Evolutionary conservation across 2,888 invertebrate species (phyloP), one percentile per base, ranked within the genome.

Genomic region (Trichogramma evanescens): DNA sequence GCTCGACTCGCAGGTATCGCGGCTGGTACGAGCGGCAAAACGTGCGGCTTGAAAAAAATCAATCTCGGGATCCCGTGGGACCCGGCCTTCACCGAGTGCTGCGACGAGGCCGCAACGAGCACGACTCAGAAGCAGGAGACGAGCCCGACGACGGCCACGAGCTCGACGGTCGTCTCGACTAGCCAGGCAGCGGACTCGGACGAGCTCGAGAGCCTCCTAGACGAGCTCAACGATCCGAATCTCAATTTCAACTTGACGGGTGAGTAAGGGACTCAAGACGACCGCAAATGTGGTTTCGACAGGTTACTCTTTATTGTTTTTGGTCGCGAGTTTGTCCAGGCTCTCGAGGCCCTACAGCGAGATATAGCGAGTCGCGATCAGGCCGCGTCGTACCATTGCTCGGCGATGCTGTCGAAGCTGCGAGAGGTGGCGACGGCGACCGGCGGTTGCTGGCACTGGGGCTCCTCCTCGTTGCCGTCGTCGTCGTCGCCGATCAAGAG

Each of bases 71-170:
- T 78, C 54, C 82, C 84, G 5, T 83, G 83, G 80, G 85, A 86
- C 63, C 81, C 83, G 54, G 83, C 86, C 0, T 86, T 83, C 69
- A 75, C 78, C 50, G 79, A 82, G 62, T 89, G 89, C 68, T 89
- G 89, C 68, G 74, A 80, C 58, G 80, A 80, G 66, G 73, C 76
- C 4, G 39, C 26, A 8, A 41, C 56, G 9, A 54, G 46, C 39
- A 61, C 50, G 5, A 42, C 38, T n/a, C 38, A 2, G 5, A 39
- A 8, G 1, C 5, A 4, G 40, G 51, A 44, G n/a, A 9, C 6
- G 10, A 42, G 43, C 3, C 52, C 40, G 8, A n/a, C 52, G 2
- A 38, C 46, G 2, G 1, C 53, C 9, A 51, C 8, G 7, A 4
- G 9, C 39, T 51, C 7, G 7, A 58, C 54, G n/a, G 49, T 43